Evolutionary conservation across 2,797 vertebrate genomes (phyloP).

Genomic region (Galagoides demidoff): DNA sequence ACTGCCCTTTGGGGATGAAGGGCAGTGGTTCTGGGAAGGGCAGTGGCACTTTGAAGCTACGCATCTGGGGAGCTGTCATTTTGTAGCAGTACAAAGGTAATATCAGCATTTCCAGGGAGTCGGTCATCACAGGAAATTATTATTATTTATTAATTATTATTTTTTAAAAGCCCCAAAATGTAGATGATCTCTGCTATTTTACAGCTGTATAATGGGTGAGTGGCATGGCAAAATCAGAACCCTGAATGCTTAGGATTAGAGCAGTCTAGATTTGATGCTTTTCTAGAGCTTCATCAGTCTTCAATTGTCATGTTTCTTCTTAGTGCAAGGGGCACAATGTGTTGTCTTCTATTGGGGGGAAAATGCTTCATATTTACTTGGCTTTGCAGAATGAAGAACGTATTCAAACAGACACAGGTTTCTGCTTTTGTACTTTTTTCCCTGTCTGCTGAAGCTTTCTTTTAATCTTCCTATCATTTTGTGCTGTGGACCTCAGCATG

Average conservation of each 20-base stretch:
- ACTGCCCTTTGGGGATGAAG: neutral
- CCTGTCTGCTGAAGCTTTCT: slow-evolving; percentile 15
- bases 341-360: neutral
- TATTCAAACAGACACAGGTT: neutral
- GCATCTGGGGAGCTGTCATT: slow-evolving; percentile 56
- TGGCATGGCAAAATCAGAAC: neutral
- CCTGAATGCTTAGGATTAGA: neutral
- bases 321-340: neutral
- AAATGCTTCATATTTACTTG: neutral
- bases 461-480: slow-evolving; percentile 42
- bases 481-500: neutral
- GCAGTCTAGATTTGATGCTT: neutral
- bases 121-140: slow-evolving; percentile 83
- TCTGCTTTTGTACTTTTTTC: neutral
- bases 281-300: neutral
- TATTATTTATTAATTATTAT: neutral
- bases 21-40: neutral
- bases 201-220: neutral
- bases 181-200: neutral
- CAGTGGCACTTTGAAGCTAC: neutral
- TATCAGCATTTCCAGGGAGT: slow-evolving; percentile 83
- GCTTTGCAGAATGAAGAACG: slow-evolving; percentile 23
- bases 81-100: slow-evolving; percentile 69
- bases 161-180: neutral
- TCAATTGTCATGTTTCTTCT: neutral